Evolutionary conservation across 2,113 vertebrate species (phyloP).

Genomic region (Eleginops maclovinus): DNA sequence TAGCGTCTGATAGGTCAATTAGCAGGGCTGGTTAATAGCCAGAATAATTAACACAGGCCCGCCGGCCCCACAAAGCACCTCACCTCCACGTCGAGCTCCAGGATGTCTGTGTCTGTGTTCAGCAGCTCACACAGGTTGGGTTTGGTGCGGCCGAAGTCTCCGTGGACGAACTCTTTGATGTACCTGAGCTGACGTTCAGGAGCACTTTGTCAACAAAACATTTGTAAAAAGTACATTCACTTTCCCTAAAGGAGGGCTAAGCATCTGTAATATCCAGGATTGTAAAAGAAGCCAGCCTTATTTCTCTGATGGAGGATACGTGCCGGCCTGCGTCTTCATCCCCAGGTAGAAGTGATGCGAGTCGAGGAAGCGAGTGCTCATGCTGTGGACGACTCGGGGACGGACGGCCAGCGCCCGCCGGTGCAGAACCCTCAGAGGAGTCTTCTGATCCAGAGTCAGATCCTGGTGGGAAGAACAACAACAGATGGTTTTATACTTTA

Average conservation of each 20-base stretch:
- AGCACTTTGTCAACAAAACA: not conserved
- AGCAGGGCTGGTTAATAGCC: too few relatives aligned
- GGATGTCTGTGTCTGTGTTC: conserved; percentile 91
- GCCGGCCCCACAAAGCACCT: too few relatives aligned
- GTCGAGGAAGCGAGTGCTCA: conserved; percentile 87
- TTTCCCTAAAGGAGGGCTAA: too few relatives aligned
- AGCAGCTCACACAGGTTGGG: conserved; percentile 93
- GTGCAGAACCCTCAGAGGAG: conserved; percentile 94
- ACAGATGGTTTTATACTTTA: not conserved
- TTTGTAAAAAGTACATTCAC: not conserved
- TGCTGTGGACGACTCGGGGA: conserved; percentile 89
- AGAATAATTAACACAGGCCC: too few relatives aligned
- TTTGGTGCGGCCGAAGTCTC: conserved; percentile 97
- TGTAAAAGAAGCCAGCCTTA: too few relatives aligned
- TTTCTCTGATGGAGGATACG: too few relatives aligned
- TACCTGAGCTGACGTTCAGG: conserved; percentile 89
- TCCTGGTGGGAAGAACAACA: conserved; percentile 81
- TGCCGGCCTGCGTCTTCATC: conserved; percentile 95
- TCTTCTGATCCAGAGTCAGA: conserved; percentile 93
- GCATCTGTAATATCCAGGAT: too few relatives aligned
- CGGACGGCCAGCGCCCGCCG: conserved; percentile 91
- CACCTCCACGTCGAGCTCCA: conserved; percentile 97
- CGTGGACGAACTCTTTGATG: conserved; percentile 98
- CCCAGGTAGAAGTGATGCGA: conserved; percentile 91
- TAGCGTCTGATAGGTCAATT: too few relatives aligned